Percentiles rank a stretch among this genome's conserved stretches.
Evolutionary conservation across 1,140 invertebrate genomes (phyloP).

Genomic region (Micrasema longulum): DNA sequence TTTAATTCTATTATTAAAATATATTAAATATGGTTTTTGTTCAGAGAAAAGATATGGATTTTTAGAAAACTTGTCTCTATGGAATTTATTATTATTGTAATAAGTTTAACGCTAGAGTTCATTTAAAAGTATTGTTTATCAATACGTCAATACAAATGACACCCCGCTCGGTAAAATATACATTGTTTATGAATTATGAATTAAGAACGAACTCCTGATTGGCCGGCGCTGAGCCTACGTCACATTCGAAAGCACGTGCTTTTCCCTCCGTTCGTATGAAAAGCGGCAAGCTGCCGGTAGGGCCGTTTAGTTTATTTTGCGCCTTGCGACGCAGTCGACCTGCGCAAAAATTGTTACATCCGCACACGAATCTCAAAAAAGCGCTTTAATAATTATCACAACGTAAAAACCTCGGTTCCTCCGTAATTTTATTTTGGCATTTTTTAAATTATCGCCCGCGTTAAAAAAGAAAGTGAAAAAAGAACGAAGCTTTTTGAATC

Average conservation of each 20-base stretch:
- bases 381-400: no score
- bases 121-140: no score
- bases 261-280: constrained; percentile 41
- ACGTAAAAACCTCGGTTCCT: no score
- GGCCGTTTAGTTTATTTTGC: constrained; percentile 25
- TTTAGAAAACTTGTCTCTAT: no score
- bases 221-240: constrained; percentile 22
- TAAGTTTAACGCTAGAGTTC: no score
- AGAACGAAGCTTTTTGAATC: constrained; percentile 13
- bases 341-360: neutral
- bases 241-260: constrained; percentile 40
- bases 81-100: no score
- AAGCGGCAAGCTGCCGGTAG: constrained; percentile 26
- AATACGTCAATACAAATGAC: neutral
- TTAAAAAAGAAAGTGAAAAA: constrained; percentile 13
- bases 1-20: no score
- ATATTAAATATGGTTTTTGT: no score
- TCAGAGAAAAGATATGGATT: no score
- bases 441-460: no score
- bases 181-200: constrained; percentile 33
- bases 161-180: constrained; percentile 2
- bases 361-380: neutral
- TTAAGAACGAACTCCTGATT: constrained; percentile 30
- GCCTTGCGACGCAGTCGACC: constrained; percentile 11
- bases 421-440: no score